Base-by-base conservation (phyloP, 2,797 vertebrate genomes). In the Gobionotothen gibberifrons region DNA sequence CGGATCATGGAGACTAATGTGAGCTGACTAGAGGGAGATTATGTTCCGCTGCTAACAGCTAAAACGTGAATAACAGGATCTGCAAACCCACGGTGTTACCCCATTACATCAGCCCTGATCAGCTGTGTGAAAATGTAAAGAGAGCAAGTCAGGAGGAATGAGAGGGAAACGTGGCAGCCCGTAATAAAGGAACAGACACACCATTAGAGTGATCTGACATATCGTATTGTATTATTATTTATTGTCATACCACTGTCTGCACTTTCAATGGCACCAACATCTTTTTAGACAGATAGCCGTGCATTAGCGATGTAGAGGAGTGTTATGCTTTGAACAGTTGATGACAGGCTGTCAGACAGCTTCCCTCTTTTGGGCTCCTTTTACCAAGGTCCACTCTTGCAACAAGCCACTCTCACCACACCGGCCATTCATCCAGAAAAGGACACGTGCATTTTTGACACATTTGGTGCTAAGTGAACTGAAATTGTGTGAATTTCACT, bases 1-100 rank as follows among this genome's bases (percentile, higher is more conserved):
- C 85, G 78, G 90, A 93, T 92, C 93, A 91, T 81, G 84, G 88
- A 90, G 84, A 89, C 90, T 93, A 95, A 95, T 94, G 90, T 91
- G 88, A 93, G 91, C 86, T 84, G 91, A 94, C 91, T 87, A 91
- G 88, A 91, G 90, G 87, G 91, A 93, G 93, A 94, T 94, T 93
- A 93, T 92, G 90, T 94, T 93, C 85, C 65, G 74, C 91, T 87
- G 88, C 92, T 93, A 88, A 89, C 88, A 87, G 91, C 87, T 90
- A 90, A 93, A 92, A 90, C 49, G 76, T 89, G 89, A 88, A 91
- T 90, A 91, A 92, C 85, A 79, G 82, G 74, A 82, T 90, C 87
- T 29, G 6, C 88, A 91, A 93, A 93, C 81, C 82, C 48, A 69
- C 69, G 71, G 88, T 87, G 86, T 88, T 91, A 79, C 87, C 86